Base-by-base conservation (phyloP, 2,888 invertebrate species). In the Kuschelorhynchus macadamiae region DNA sequence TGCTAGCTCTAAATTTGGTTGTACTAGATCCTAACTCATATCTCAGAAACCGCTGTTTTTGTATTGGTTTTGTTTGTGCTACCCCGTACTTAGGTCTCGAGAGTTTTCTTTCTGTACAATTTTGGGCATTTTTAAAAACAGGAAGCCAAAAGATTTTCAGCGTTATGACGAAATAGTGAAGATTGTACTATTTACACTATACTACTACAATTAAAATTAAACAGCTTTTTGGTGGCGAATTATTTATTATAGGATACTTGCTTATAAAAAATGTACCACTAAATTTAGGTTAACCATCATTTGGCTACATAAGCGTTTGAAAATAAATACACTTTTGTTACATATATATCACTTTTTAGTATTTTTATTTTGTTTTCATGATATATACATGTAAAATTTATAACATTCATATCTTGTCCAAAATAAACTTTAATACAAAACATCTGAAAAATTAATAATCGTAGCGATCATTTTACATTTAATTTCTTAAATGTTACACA, bases 251-350 rank as follows among this genome's bases (percentile, higher is more conserved):
- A 52, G n/a, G 42, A 52, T 59, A 66, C 52, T 56, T 59, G 65
- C 72, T 73, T 77, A 77, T 77, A 77, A 77, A 61, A 77, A 77
- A 75, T 76, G 72, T 74, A 73, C 74, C 75, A 74, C 74, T 74
- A 74, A 75, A 64, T 71, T 71, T 73, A 77, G 75, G 74, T 75
- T 67, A 72, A 76, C 70, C 66, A 65, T 69, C 67, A 70, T 75
- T 73, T 74, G 74, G 75, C 75, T 75, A 76, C 72, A 70, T 74
- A 75, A 75, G 74, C 75, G 73, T 75, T 76, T 76, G 71, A 76
- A 77, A 77, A 77, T 77, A 77, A 76, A 77, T 76, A 77, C 70
- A 73, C 65, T 69, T 64, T 60, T 42, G 39, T 25, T 52, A 50
- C n/a, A n/a, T 60, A 56, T 49, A 16, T 66, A 52, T 60, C 53